phyloP scores from a whole-genome alignment of 2,888 invertebrate species.

The Dolomedes plantarius region DNA sequence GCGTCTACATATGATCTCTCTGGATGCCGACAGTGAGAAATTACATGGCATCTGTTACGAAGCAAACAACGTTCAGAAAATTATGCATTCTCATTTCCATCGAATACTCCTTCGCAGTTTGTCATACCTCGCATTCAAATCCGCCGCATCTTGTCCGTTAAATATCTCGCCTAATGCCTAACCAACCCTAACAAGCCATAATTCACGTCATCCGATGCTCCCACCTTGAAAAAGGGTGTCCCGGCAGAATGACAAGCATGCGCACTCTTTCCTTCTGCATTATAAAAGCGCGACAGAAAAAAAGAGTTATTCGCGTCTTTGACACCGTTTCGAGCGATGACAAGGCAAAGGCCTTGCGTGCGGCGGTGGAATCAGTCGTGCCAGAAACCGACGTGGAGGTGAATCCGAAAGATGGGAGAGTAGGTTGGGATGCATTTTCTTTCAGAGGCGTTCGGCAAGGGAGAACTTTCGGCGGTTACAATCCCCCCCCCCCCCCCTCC shows the following conservation, averaged over 20 bases:
- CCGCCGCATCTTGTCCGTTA: background rate
- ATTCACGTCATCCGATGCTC: background rate
- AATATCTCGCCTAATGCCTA: background rate
- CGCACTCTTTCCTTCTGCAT: slow-evolving; percentile 3
- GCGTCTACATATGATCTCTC: too few species aligned
- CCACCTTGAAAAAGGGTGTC: background rate
- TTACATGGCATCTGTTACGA: too few species aligned
- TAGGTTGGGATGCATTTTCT: too few species aligned
- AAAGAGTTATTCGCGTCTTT: slow-evolving; percentile 30
- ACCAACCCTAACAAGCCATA: background rate
- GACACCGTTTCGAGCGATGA: slow-evolving; percentile 29
- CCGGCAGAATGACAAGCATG: background rate
- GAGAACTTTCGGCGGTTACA: too few species aligned
- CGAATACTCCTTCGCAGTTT: background rate
- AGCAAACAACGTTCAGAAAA: too few species aligned
- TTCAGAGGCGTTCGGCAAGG: too few species aligned
- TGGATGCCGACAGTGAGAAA: too few species aligned
- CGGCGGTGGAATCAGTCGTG: background rate
- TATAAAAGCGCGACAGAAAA: slow-evolving; percentile 4
- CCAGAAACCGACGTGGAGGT: background rate
- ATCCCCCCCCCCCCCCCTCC: too few species aligned
- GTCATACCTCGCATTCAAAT: background rate
- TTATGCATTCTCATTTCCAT: too few species aligned
- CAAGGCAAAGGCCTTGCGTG: slow-evolving; percentile 41
- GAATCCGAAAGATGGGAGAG: background rate